phyloP scores from a whole-genome alignment of 1,140 invertebrate genomes.

The Leptinotarsa undecemlineata region DNA sequence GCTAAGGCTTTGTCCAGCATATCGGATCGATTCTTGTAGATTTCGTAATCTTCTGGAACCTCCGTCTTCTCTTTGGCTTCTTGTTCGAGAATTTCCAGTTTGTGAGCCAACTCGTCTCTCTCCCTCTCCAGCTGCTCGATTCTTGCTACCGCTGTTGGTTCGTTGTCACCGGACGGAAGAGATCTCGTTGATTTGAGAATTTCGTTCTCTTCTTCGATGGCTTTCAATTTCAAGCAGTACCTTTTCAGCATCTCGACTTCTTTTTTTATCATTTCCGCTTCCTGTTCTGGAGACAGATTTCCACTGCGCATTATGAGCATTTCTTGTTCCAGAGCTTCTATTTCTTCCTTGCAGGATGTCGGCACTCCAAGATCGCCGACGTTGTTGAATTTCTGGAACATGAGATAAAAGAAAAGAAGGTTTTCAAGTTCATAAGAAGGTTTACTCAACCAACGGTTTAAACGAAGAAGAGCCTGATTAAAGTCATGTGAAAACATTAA shows the following conservation, averaged over 20 bases:
- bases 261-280: slow-evolving; percentile 43
- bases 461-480: too few relatives aligned
- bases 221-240: slow-evolving; percentile 44
- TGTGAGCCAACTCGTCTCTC: slow-evolving; percentile 31
- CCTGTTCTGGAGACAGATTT: slow-evolving; percentile 37
- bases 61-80: background rate
- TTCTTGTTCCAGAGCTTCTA: slow-evolving; percentile 43
- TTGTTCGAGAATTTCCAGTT: slow-evolving; percentile 14
- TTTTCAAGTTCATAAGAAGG: too few relatives aligned
- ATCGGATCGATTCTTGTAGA: slow-evolving; percentile 29
- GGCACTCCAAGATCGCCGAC: slow-evolving; percentile 24
- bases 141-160: slow-evolving; percentile 30
- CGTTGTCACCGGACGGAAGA: background rate
- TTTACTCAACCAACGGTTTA: too few relatives aligned
- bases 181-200: slow-evolving; percentile 34
- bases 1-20: slow-evolving; percentile 36
- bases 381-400: slow-evolving; percentile 30
- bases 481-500: too few relatives aligned
- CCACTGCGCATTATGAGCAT: slow-evolving; percentile 39
- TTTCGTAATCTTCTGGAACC: slow-evolving; percentile 34
- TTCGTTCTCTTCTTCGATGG: slow-evolving; percentile 43
- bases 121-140: slow-evolving; percentile 32
- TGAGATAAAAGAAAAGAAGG: background rate
- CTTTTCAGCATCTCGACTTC: slow-evolving; percentile 42
- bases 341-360: slow-evolving; percentile 36